phyloP scores from a whole-genome alignment of 2,113 vertebrate genomes.

The Struthidea cinerea region DNA sequence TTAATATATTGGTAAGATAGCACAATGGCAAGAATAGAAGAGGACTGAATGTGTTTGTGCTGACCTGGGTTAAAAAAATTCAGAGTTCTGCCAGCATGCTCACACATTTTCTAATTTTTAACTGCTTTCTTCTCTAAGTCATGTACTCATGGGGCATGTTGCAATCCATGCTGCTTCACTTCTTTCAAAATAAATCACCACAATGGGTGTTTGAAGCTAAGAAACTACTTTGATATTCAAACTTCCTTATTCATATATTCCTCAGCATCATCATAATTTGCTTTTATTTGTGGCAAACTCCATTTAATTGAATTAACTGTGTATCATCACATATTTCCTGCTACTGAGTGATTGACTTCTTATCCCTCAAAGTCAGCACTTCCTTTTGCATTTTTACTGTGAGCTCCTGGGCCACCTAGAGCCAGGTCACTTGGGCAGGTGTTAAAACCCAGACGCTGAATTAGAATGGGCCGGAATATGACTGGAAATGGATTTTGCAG shows the following conservation, averaged over 20 bases:
- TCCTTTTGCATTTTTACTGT: neutral
- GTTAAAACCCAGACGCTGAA: neutral
- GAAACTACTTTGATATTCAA: neutral
- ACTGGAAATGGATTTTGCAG: conserved; percentile 28
- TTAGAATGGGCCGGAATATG: neutral
- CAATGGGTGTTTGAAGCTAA: neutral
- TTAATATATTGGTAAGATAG: neutral
- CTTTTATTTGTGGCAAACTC: neutral
- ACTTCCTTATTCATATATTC: neutral
- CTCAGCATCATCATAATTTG: neutral
- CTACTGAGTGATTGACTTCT: neutral
- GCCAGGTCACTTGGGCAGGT: neutral
- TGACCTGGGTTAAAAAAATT: neutral
- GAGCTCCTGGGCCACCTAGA: neutral
- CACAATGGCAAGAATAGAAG: neutral
- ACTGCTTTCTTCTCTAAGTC: neutral
- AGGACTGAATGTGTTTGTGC: neutral
- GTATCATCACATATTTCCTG: neutral
- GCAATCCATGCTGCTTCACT: neutral
- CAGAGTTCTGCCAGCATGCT: neutral
- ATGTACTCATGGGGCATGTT: neutral
- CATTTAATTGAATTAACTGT: neutral
- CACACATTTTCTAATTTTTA: neutral
- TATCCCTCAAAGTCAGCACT: neutral
- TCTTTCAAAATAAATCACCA: neutral